These are phyloP conservation scores for Gymnothorax javanicus DNA, from an alignment of 2,797 vertebrate genomes.

Conservation along the genomic window DNA sequence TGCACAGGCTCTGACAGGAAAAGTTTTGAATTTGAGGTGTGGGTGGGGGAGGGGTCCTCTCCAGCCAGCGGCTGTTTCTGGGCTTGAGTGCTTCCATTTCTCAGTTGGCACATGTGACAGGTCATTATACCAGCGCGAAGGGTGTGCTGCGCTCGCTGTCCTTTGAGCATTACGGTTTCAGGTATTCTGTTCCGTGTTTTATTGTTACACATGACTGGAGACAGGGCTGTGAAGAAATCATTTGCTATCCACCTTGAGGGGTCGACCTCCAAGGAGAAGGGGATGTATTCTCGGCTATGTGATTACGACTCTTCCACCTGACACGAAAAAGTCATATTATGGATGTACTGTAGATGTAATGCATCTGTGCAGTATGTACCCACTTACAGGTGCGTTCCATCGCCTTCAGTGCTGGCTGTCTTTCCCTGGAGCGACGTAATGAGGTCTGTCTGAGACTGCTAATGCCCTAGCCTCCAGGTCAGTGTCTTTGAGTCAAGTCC, in stretches of 20 bases:
- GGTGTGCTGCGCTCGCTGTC: not conserved
- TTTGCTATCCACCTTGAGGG: slow-evolving; percentile 1
- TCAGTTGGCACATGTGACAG: not conserved
- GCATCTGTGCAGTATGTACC: not conserved
- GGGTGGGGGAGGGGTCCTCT: not conserved
- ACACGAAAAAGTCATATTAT: not conserved
- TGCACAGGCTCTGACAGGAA: not conserved
- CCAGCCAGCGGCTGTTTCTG: not conserved
- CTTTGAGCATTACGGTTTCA: not conserved
- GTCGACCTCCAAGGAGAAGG: slow-evolving; percentile 2
- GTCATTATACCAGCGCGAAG: not conserved
- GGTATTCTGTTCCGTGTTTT: not conserved
- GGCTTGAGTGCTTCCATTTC: not conserved
- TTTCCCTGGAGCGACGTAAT: not conserved
- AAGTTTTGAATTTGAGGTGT: not conserved
- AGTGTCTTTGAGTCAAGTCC: slow-evolving; percentile 1
- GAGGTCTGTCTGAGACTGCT: not conserved
- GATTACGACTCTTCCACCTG: not conserved
- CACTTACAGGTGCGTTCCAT: not conserved
- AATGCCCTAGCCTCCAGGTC: not conserved
- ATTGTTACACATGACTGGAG: not conserved
- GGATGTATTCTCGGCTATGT: not conserved
- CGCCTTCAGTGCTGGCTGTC: not conserved
- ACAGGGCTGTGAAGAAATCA: not conserved
- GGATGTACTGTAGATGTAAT: not conserved